A percentile compares a stretch with the other conserved stretches of the same genome.
These are phyloP conservation scores for Catharus fuscescens DNA, from an alignment of 2,113 vertebrate species.

Conservation along the genomic window DNA sequence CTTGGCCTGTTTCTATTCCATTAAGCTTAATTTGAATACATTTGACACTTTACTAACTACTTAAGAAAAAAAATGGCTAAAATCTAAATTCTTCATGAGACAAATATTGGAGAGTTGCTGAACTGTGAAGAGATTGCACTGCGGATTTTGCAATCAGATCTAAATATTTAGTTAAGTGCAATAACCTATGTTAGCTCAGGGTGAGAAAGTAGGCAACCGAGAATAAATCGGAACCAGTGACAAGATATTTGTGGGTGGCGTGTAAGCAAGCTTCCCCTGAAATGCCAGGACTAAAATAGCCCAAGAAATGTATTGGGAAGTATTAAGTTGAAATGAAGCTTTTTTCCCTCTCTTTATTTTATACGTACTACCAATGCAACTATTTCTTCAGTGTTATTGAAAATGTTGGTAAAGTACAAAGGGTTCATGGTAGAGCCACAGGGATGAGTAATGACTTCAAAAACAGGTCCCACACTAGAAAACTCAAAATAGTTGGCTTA, in stretches of 20 bases:
- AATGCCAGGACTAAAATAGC: neutral
- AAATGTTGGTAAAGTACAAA: neutral
- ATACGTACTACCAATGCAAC: neutral
- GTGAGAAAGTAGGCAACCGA: neutral
- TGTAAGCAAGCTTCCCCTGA: neutral
- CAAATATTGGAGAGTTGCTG: neutral
- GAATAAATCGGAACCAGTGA: neutral
- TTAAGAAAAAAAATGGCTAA: neutral
- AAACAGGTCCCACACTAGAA: neutral
- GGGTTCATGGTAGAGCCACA: neutral
- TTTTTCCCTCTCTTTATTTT: rapidly evolving
- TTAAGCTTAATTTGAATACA: neutral
- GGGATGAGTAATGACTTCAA: neutral
- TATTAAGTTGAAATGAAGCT: neutral
- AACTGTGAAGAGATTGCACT: neutral
- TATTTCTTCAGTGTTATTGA: neutral
- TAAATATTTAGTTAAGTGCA: neutral
- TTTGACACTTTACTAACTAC: neutral
- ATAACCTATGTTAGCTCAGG: neutral
- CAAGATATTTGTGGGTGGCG: neutral
- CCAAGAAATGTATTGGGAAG: neutral
- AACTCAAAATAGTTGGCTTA: neutral
- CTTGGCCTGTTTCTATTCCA: neutral
- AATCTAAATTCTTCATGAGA: neutral
- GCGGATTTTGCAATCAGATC: neutral